These are phyloP conservation scores for Piaya cayana DNA, from an alignment of 2,113 vertebrate species.

Conservation along the genomic window DNA sequence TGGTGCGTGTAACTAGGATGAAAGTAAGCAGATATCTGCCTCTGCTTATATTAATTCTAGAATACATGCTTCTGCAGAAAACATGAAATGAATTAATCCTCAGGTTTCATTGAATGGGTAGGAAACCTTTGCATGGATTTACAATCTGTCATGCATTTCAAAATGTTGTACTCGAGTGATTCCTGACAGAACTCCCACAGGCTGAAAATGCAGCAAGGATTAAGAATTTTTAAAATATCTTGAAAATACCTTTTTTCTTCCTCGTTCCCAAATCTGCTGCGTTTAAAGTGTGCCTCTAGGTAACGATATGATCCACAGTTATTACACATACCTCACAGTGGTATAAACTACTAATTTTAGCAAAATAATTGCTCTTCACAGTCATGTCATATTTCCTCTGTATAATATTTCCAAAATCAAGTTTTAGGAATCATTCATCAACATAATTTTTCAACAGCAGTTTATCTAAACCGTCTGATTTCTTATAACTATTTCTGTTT, in stretches of 20 bases:
- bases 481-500: background rate
- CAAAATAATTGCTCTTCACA: background rate
- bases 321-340: background rate
- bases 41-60: background rate
- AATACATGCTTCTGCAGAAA: background rate
- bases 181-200: background rate
- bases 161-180: background rate
- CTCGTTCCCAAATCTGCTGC: background rate
- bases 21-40: background rate
- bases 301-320: background rate
- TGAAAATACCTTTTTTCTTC: background rate
- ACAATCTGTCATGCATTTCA: background rate
- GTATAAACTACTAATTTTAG: background rate
- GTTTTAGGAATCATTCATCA: background rate
- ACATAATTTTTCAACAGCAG: background rate
- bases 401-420: background rate
- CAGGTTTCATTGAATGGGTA: background rate
- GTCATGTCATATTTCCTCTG: background rate
- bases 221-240: background rate
- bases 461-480: background rate
- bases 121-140: background rate
- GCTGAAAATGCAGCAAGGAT: background rate
- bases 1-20: background rate
- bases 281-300: background rate
- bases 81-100: constrained; percentile 8